Conservation (phyloP, 2,113 vertebrate genomes). For the Otocyon megalotis region DNA sequence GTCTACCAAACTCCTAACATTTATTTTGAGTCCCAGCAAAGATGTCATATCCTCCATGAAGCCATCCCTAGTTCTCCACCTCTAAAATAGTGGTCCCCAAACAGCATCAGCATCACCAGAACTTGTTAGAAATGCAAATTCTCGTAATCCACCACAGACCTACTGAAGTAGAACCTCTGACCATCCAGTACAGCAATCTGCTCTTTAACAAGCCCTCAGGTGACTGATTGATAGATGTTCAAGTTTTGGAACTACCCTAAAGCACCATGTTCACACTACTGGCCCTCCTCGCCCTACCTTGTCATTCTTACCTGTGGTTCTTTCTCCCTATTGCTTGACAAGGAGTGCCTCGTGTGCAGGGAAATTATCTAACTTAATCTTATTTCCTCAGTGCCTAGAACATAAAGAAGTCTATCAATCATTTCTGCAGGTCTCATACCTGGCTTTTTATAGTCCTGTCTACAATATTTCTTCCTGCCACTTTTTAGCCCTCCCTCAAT, state of each 20-base stretch:
- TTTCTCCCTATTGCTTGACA: not conserved
- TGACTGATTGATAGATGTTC: no score
- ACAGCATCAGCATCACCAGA: not conserved
- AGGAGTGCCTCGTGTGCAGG: not conserved
- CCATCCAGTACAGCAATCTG: no score
- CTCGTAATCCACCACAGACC: not conserved
- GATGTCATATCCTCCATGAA: not conserved
- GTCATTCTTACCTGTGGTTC: not conserved
- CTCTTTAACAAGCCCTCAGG: not conserved
- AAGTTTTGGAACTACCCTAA: not conserved
- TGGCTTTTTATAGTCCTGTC: not conserved
- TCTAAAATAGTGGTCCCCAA: not conserved
- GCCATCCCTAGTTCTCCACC: not conserved
- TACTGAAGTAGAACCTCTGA: not conserved
- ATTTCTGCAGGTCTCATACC: not conserved
- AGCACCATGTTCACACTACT: accelerated
- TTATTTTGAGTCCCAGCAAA: not conserved
- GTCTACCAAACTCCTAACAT: not conserved
- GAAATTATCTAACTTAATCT: not conserved
- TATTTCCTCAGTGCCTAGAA: not conserved
- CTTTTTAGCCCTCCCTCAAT: not conserved
- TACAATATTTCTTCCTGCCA: not conserved
- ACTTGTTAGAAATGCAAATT: not conserved
- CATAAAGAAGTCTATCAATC: not conserved
- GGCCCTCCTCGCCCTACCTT: not conserved